A percentile compares a stretch with the other conserved stretches of the same genome.
phyloP scores from a whole-genome alignment of 2,797 vertebrate genomes.

The Ataeniobius toweri region DNA sequence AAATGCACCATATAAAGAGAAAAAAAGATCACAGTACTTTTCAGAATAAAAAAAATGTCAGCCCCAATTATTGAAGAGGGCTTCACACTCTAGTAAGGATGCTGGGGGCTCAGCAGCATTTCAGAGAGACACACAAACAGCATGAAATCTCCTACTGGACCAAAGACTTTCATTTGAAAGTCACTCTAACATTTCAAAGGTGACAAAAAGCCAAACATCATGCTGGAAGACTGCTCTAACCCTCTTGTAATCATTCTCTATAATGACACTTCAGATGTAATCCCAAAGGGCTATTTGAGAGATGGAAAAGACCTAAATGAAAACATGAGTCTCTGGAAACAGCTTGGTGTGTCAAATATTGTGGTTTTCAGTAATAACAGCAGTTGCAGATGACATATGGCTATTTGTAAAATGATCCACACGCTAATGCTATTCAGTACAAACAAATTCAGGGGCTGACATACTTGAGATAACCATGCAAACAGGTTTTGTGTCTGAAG shows the following conservation, averaged over 20 bases:
- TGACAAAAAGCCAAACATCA: slow-evolving; percentile 26
- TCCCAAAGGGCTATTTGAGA: slow-evolving; percentile 32
- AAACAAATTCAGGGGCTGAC: slow-evolving; percentile 17
- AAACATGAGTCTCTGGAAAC: slow-evolving; percentile 27
- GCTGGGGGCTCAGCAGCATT: slow-evolving; percentile 42
- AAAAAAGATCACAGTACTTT: slow-evolving; percentile 22
- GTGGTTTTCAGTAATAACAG: slow-evolving; percentile 16
- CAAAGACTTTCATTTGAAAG: slow-evolving; percentile 41
- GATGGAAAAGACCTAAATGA: slow-evolving; percentile 33
- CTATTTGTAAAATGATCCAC: slow-evolving; percentile 18
- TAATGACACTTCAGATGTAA: slow-evolving; percentile 44
- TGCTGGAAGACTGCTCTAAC: slow-evolving; percentile 25
- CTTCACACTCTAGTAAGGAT: slow-evolving; percentile 40
- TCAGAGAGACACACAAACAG: slow-evolving; percentile 27
- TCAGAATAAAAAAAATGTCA: slow-evolving; percentile 37
- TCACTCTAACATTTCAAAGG: slow-evolving; percentile 36
- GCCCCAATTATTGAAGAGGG: slow-evolving; percentile 37
- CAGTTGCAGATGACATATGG: slow-evolving; percentile 18
- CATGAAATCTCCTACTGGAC: slow-evolving; percentile 27
- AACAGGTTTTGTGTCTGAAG: slow-evolving; percentile 31
- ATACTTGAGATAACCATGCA: slow-evolving; percentile 16
- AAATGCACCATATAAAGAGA: slow-evolving; percentile 6
- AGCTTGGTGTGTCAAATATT: slow-evolving; percentile 13
- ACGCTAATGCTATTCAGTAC: slow-evolving; percentile 19
- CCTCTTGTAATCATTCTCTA: slow-evolving; percentile 45